Evolutionary conservation across 2,113 vertebrate genomes (phyloP).

Genomic region (Cochlearius cochlearius): DNA sequence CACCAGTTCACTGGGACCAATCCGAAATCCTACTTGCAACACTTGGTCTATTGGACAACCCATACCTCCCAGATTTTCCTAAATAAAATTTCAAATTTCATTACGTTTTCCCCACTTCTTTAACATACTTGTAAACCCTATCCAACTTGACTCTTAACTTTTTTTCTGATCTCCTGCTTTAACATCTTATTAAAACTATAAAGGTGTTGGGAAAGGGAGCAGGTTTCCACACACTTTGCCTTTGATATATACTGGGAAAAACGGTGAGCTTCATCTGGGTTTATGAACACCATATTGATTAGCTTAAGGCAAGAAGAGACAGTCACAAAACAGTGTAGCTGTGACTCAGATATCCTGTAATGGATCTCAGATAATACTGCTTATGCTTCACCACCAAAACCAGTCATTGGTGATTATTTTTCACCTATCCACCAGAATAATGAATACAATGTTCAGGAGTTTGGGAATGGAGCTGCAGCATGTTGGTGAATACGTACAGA

Average conservation of each 20-base stretch:
- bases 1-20: neutral
- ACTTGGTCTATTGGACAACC: neutral
- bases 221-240: neutral
- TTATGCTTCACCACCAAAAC: neutral
- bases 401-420: neutral
- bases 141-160: neutral
- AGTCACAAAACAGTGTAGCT: neutral
- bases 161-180: neutral
- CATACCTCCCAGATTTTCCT: neutral
- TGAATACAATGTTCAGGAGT: neutral
- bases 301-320: neutral
- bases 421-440: neutral
- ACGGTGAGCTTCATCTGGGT: neutral
- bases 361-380: neutral
- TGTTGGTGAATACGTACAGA: neutral
- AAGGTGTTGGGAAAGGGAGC: neutral
- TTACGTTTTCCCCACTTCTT: neutral
- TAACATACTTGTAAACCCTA: neutral
- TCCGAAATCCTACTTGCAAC: neutral
- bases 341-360: neutral
- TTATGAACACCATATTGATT: neutral
- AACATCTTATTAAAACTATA: neutral
- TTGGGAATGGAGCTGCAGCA: neutral
- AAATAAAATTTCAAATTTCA: neutral
- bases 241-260: neutral